Base-by-base conservation (phyloP, 2,113 vertebrate species). In the Dicaeum eximium region DNA sequence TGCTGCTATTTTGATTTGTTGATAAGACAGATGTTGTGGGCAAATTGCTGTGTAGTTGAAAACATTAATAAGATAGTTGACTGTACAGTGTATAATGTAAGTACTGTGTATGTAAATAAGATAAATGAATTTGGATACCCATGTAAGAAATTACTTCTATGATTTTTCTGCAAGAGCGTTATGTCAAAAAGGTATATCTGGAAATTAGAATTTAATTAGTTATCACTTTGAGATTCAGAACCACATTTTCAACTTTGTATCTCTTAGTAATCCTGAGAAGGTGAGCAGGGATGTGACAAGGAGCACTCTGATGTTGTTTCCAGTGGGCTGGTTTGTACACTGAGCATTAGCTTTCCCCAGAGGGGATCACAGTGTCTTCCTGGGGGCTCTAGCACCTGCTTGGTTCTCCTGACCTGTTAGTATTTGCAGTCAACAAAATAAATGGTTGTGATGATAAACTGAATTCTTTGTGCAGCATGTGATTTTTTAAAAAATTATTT, bases 371-470 rank as follows among this genome's bases (percentile, higher is more conserved):
- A 56, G 11, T 85, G 53, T 80, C 61, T 47, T 80, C 47, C 53
- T 90, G 79, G 72, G 58, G 73, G n/a, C 53, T 80, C 28, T 51
- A 70, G 70, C 40, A 40, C 20, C 54, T 64, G 35, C 82, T 86
- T 23, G 20, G 31, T 79, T 90, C 71, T 61, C 40, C 86, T 81
- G 58, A 65, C 42, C 40, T 96, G 66, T 87, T 93, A 89, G 74
- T 40, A 4, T 45, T 72, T 80, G 27, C 75, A 31, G 67, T 92
- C 38, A 89, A 92, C 44, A 80, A 87, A 97, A 97, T 97, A 97
- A 97, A 97, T 62, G 47, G 28, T 56, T 90, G 19, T 86, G 80
- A 72, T 92, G 54, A 86, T 74, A 65, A 97, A 96, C 89, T 51
- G 27, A 73, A 33, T 61, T 86, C 45, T 79, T 92, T 86, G 94